phyloP scores from a whole-genome alignment of 23 tunicate species.

The Trididemnum clinides region DNA sequence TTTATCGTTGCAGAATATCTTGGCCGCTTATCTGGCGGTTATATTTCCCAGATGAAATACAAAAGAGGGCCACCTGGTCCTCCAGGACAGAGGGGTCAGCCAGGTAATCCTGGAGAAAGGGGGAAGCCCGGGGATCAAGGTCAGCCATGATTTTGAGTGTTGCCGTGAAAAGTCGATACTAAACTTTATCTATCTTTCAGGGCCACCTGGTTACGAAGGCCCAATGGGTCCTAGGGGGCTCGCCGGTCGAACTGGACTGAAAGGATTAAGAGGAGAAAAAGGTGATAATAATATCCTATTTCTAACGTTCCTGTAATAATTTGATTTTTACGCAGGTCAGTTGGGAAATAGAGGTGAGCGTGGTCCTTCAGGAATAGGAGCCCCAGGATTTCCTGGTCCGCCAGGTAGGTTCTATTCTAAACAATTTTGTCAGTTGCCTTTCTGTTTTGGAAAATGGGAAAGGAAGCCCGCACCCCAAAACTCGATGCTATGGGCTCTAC shows the following conservation, averaged over 20 bases:
- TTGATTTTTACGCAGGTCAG: slow-evolving; percentile 16
- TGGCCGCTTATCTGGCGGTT: too few species aligned
- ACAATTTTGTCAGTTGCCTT: too few species aligned
- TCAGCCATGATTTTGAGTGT: neutral
- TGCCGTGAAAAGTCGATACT: neutral
- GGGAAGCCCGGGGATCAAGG: neutral
- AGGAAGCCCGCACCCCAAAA: too few species aligned
- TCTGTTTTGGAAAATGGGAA: too few species aligned
- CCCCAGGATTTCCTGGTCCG: slow-evolving; percentile 33
- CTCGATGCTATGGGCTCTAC: too few species aligned
- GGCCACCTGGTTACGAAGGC: slow-evolving; percentile 78
- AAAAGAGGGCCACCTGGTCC: slow-evolving; percentile 61
- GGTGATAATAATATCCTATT: slow-evolving; percentile 28
- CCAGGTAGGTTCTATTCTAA: neutral
- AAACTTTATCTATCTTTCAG: slow-evolving; percentile 15
- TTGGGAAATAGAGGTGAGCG: slow-evolving; percentile 57
- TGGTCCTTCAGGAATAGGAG: slow-evolving; percentile 58
- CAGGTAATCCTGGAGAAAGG: slow-evolving; percentile 73
- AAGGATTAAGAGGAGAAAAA: slow-evolving; percentile 60
- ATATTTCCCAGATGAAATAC: neutral
- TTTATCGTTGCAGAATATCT: too few species aligned
- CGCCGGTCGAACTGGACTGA: slow-evolving; percentile 48
- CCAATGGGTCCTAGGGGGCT: slow-evolving; percentile 54
- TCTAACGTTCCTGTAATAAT: neutral
- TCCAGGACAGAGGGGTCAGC: slow-evolving; percentile 52